phyloP scores from a whole-genome alignment of 1,140 invertebrate species.

The Pseudomyrmex sp. region DNA sequence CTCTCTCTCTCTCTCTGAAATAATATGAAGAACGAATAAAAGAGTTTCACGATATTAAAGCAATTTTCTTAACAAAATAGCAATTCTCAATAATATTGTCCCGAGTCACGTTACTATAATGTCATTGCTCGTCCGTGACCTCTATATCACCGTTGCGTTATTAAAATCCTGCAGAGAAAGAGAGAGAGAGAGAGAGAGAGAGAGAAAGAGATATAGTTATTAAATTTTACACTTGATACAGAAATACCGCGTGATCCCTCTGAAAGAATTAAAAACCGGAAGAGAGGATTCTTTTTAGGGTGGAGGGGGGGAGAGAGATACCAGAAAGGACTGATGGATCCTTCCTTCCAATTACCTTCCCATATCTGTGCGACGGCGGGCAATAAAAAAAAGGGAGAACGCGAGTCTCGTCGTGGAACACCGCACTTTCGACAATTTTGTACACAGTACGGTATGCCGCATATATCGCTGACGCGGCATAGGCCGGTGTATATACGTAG shows the following conservation, averaged over 20 bases:
- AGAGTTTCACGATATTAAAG: not conserved
- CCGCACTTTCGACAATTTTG: conserved; percentile 45
- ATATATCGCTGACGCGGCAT: conserved; percentile 46
- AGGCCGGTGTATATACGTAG: conserved; percentile 40
- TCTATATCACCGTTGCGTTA: conserved; percentile 1
- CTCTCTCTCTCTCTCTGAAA: not conserved
- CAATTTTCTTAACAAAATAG: not conserved
- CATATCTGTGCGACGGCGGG: conserved; percentile 40
- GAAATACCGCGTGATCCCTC: not conserved
- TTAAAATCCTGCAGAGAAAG: conserved; percentile 1
- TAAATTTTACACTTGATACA: conserved; percentile 28
- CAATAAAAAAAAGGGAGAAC: conserved; percentile 53
- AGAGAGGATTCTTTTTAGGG: not conserved
- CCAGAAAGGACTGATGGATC: not conserved
- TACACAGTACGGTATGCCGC: conserved; percentile 46
- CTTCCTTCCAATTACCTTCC: conserved; percentile 56
- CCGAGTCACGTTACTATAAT: conserved; percentile 25
- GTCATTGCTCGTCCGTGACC: conserved; percentile 31
- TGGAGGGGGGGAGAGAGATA: not conserved
- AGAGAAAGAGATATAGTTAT: too few species aligned
- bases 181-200: not conserved
- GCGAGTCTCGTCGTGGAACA: conserved; percentile 11
- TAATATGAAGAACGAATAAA: not conserved
- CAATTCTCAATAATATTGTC: not conserved
- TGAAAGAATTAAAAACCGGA: conserved; percentile 21